Evolutionary conservation across 2,113 vertebrate species (phyloP).

Genomic region (Oncorhynchus kisutch): DNA sequence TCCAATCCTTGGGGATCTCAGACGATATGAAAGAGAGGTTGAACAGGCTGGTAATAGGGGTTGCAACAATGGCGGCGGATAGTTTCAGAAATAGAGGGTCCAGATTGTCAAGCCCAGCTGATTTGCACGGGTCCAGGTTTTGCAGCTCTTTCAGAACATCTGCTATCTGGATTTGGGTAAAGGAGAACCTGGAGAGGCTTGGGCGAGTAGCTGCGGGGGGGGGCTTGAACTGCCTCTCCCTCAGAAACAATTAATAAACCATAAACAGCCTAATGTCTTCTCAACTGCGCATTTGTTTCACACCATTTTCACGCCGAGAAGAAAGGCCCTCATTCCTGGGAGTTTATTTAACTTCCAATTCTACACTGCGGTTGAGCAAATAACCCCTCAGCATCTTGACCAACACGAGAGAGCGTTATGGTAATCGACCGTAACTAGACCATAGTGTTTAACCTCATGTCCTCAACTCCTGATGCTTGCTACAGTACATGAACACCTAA

Average conservation of each 20-base stretch:
- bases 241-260: constrained; percentile 72
- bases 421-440: constrained; percentile 29
- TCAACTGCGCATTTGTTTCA: constrained; percentile 50
- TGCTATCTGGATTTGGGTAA: too few species aligned
- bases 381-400: constrained; percentile 26
- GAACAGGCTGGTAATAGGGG: too few species aligned
- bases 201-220: too few species aligned
- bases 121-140: too few species aligned
- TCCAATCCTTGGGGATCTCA: too few species aligned
- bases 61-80: too few species aligned
- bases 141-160: too few species aligned
- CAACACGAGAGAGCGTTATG: constrained; percentile 21
- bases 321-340: constrained; percentile 35
- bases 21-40: too few species aligned
- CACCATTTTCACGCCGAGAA: constrained; percentile 52
- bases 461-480: constrained; percentile 59
- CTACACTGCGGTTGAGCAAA: background rate
- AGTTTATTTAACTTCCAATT: constrained; percentile 1
- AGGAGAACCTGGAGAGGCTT: too few species aligned
- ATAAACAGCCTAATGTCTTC: constrained; percentile 64
- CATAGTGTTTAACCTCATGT: constrained; percentile 48
- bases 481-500: constrained; percentile 44
- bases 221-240: constrained; percentile 56
- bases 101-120: too few species aligned
- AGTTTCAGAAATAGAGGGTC: too few species aligned